phyloP scores from a whole-genome alignment of 2,113 vertebrate genomes.

The Neogobius melanostomus region DNA sequence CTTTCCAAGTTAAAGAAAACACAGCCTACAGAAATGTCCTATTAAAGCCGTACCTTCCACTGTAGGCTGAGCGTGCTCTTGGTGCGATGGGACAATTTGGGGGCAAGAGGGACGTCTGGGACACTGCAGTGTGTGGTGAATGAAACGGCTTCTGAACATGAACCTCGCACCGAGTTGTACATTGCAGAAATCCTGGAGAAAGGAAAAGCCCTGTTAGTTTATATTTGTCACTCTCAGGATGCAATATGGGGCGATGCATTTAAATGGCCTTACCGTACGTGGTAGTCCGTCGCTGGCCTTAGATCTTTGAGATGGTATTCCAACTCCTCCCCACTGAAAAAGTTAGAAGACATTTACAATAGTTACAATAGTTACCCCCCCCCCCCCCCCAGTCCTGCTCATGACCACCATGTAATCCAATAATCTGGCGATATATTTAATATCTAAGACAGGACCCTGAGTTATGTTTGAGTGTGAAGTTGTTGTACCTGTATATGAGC shows the following conservation, averaged over 20 bases:
- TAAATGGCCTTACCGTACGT: constrained; percentile 84
- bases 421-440: too few relatives aligned
- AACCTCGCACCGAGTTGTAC: constrained; percentile 90
- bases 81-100: constrained; percentile 89
- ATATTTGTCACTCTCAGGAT: background rate
- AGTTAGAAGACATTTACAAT: constrained; percentile 13
- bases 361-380: background rate
- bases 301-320: constrained; percentile 94
- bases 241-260: background rate
- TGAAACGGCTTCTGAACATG: constrained; percentile 86
- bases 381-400: too few relatives aligned
- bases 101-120: constrained; percentile 88
- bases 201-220: constrained; percentile 4
- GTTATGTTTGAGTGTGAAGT: background rate
- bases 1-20: background rate
- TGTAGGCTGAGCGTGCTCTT: constrained; percentile 92
- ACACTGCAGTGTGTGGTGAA: constrained; percentile 93
- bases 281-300: constrained; percentile 93
- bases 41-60: constrained; percentile 85
- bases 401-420: too few relatives aligned
- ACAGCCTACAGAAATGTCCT: background rate
- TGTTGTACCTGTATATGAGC: constrained; percentile 89
- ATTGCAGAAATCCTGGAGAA: constrained; percentile 83
- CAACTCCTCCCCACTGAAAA: constrained; percentile 91
- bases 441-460: background rate